Conservation (phyloP, 2,797 vertebrate species). For the Benthosema pterotum region DNA sequence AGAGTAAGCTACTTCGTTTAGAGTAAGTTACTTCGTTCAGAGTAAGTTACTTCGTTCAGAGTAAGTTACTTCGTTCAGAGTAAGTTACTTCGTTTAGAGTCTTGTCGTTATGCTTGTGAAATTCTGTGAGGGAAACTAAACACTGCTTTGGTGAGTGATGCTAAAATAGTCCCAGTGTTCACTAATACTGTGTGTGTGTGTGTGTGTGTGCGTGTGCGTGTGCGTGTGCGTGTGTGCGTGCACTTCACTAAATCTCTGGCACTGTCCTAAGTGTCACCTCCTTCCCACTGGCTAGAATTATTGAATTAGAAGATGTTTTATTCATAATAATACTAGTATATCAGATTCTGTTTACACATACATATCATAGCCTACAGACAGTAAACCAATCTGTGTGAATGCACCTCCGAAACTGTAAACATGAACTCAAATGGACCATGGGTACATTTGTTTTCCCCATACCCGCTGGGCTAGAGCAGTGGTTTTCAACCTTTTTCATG, state of each 20-base stretch:
- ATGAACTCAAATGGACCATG: too few species aligned
- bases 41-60: constrained; percentile 23
- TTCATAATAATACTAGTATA: constrained; percentile 26
- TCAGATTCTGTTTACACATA: constrained; percentile 14
- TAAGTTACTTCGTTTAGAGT: constrained; percentile 24
- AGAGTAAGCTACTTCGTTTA: constrained; percentile 24
- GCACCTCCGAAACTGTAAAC: too few species aligned
- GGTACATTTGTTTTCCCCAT: too few species aligned
- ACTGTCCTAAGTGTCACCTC: constrained; percentile 44
- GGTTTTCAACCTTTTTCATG: too few species aligned
- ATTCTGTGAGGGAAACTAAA: constrained; percentile 59
- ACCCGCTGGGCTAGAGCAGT: too few species aligned
- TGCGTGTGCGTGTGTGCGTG: background rate
- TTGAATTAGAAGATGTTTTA: constrained; percentile 48
- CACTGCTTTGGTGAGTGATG: constrained; percentile 44
- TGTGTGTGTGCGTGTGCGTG: constrained; percentile 19
- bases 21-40: constrained; percentile 24
- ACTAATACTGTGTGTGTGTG: constrained; percentile 45
- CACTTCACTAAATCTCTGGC: constrained; percentile 49
- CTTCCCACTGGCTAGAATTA: constrained; percentile 46
- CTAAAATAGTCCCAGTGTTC: constrained; percentile 64
- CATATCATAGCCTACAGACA: constrained; percentile 6
- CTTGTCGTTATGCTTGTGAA: constrained; percentile 49
- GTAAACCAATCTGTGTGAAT: too few species aligned
- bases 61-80: constrained; percentile 25